Evolutionary conservation across 2,113 vertebrate genomes (phyloP).

Genomic region (Pelecanoides urinatrix): DNA sequence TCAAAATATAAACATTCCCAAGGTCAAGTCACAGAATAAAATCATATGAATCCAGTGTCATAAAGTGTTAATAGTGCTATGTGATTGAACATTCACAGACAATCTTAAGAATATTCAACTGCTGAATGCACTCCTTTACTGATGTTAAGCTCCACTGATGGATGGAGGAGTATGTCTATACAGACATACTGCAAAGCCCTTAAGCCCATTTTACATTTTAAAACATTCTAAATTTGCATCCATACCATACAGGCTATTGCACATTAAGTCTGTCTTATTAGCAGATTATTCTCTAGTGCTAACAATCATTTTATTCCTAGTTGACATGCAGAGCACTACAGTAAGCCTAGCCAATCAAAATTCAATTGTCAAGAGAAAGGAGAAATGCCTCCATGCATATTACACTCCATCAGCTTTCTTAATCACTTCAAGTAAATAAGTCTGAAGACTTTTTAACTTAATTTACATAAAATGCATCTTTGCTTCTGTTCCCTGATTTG

Average conservation of each 20-base stretch:
- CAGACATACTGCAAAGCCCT: not conserved
- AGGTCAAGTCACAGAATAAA: not conserved
- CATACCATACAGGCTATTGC: not conserved
- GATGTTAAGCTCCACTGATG: not conserved
- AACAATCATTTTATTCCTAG: conserved; percentile 15
- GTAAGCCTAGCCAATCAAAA: conserved; percentile 12
- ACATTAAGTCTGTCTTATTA: not conserved
- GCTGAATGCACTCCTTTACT: not conserved
- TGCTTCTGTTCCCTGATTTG: not conserved
- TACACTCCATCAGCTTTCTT: not conserved
- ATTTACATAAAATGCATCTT: not conserved
- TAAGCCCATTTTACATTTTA: conserved; percentile 24
- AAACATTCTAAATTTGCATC: conserved; percentile 18
- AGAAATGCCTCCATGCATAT: not conserved
- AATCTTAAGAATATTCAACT: not conserved
- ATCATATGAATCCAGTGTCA: not conserved
- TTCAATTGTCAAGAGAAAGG: not conserved
- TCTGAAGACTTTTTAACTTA: not conserved
- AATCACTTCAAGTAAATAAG: not conserved
- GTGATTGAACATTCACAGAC: not conserved
- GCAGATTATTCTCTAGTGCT: conserved; percentile 18
- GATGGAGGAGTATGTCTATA: not conserved
- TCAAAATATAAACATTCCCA: not conserved
- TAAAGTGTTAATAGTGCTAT: not conserved
- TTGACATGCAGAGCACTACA: not conserved